Percentiles rank a stretch among this genome's conserved stretches.
phyloP scores from a whole-genome alignment of 2,113 vertebrate genomes.

The Zosterops japonicus region DNA sequence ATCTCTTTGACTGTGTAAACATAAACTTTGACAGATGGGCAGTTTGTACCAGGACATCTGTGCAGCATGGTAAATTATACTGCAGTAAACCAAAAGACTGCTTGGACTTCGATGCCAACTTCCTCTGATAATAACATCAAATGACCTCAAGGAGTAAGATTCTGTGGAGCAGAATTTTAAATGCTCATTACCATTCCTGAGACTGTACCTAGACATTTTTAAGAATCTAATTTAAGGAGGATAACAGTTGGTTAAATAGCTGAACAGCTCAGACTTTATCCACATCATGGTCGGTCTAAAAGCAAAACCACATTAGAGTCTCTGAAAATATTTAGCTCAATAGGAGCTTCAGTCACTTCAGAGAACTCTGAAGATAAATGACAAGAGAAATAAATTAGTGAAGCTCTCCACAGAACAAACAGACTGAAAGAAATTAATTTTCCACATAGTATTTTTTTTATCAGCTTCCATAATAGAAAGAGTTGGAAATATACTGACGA shows the following conservation, averaged over 20 bases:
- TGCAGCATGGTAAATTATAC: not conserved
- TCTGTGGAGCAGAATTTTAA: slow-evolving; percentile 19
- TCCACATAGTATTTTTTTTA: not conserved
- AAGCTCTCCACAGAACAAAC: not conserved
- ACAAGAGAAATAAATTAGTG: not conserved
- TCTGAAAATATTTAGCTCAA: not conserved
- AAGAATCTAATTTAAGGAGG: not conserved
- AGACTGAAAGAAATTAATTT: not conserved
- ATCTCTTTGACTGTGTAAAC: not conserved
- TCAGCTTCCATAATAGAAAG: not conserved
- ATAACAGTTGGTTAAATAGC: not conserved
- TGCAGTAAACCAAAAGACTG: not conserved
- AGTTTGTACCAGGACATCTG: not conserved
- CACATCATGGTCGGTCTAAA: not conserved
- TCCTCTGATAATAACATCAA: not conserved
- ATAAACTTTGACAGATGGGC: not conserved
- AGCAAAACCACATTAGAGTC: not conserved
- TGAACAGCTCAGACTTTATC: not conserved
- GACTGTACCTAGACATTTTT: not conserved
- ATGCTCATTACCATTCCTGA: not conserved
- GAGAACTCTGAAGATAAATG: not conserved
- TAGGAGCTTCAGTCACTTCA: slow-evolving; percentile 4
- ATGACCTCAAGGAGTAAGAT: not conserved
- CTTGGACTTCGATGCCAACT: not conserved
- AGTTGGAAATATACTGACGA: not conserved